These are phyloP conservation scores for Lacanobia oleracea DNA, from an alignment of 2,888 invertebrate genomes.

Conservation along the genomic window DNA sequence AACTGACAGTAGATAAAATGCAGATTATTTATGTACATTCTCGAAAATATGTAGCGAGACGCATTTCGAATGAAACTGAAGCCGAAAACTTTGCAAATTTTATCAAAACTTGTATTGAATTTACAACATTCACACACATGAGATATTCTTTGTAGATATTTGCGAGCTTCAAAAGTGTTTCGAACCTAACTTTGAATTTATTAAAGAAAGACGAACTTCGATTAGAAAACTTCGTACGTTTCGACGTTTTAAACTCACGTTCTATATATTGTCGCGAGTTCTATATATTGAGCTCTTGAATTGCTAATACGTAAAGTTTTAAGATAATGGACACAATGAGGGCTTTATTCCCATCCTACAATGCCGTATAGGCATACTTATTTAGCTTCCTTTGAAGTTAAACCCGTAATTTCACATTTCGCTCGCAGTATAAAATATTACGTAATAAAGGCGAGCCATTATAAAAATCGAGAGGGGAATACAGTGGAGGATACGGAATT, in stretches of 20 bases:
- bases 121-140: constrained; percentile 19
- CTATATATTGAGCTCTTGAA: constrained; percentile 33
- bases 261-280: constrained; percentile 10
- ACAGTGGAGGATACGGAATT: not conserved
- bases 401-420: constrained; percentile 5
- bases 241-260: constrained; percentile 32
- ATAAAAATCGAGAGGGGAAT: not conserved
- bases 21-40: not conserved
- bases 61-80: not conserved
- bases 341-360: constrained; percentile 9
- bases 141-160: constrained; percentile 21
- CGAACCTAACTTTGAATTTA: constrained; percentile 35
- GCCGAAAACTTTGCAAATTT: not conserved
- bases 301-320: constrained; percentile 46
- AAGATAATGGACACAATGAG: constrained; percentile 13
- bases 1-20: too few relatives aligned
- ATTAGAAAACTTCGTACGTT: constrained; percentile 45
- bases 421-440: constrained; percentile 1
- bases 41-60: not conserved
- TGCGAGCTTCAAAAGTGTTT: constrained; percentile 7
- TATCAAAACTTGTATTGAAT: constrained; percentile 37
- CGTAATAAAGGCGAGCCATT: not conserved
- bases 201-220: constrained; percentile 38
- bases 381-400: not conserved
- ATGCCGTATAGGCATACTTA: not conserved